Evolutionary conservation across 1,140 invertebrate genomes (phyloP), one percentile per base, ranked within the genome.

Genomic region (Drosophila sp.): DNA sequence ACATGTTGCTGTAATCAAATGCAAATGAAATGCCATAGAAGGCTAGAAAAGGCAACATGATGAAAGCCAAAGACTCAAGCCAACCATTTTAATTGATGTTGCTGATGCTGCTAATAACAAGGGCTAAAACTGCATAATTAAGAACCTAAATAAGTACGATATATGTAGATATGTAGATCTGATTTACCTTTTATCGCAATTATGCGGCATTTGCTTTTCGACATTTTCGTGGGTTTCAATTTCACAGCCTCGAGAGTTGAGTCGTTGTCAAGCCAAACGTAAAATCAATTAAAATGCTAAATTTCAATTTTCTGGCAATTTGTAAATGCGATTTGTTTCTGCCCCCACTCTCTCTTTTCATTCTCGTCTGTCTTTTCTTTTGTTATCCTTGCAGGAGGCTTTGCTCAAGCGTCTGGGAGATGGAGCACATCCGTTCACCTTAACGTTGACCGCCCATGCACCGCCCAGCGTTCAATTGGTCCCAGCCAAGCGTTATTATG

Each of bases 381-480:
- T 50, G 44, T 50, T 50, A 5, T 56, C 23, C 41, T 79, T 81
- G 6, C 93, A 98, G 96, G 96, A 97, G 76, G 96, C 96, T 25
- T 90, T 98, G n/a, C 92, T 97, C 66, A 95, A 95, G 79, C 94
- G 96, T 70, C 92, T 97, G 40, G 96, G 96, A 7, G 93, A 95
- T 7, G 96, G 96, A 64, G 96, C 96, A 1, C 95, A 96, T 90
- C 95, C 96, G 0, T 97, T 98, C 82, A 95, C 95, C 56, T 95
- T 97, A 93, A 95, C 96, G 81, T 93, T 97, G 58, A 96, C 96
- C 1, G 94, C 95, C 27, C 93, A 97, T 67, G 96, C 96, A 33
- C 97, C 97, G 32, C 97, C 97, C 7, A 97, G 96, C 61, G 96
- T 98, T 30, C 96, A 97, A 90, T 93, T 98, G 69, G 96, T 98